These are phyloP conservation scores for Penaeus indicus DNA, from an alignment of 1,140 invertebrate species.

Conservation along the genomic window DNA sequence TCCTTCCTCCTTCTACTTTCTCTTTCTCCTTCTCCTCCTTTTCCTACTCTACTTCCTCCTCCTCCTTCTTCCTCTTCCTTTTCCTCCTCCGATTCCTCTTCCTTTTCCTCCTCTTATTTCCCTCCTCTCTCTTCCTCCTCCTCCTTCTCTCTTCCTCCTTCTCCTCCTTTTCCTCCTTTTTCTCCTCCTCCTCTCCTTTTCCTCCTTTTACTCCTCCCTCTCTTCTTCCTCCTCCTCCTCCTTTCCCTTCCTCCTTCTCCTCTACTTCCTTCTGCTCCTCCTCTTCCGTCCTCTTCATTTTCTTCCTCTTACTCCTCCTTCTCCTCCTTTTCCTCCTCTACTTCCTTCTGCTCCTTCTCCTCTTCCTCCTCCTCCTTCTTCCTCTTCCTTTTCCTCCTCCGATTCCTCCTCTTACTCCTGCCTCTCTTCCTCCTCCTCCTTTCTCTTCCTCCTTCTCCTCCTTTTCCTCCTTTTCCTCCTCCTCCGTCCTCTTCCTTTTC, in stretches of 20 bases:
- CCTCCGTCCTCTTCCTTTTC: neutral
- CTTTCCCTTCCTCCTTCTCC: neutral
- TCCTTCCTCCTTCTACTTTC: too few relatives aligned
- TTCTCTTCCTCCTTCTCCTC: neutral
- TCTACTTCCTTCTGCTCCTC: neutral
- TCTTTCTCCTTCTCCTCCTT: too few relatives aligned
- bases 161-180: too few relatives aligned
- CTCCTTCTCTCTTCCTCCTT: too few relatives aligned
- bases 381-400: neutral
- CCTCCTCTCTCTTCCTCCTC: too few relatives aligned
- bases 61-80: too few relatives aligned
- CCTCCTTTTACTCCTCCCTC: too few relatives aligned
- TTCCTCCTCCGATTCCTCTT: too few relatives aligned
- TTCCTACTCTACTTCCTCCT: too few relatives aligned
- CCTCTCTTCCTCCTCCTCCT: neutral
- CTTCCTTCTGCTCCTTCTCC: neutral
- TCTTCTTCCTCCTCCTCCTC: neutral
- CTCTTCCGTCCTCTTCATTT: neutral
- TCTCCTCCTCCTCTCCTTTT: too few relatives aligned
- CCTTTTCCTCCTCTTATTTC: too few relatives aligned
- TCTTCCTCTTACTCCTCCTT: neutral
- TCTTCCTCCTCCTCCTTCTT: neutral
- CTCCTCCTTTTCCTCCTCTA: neutral
- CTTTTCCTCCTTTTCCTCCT: neutral
- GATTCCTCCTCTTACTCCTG: neutral